Evolutionary conservation across 2,113 vertebrate genomes (phyloP).

Genomic region (Fregetta grallaria): DNA sequence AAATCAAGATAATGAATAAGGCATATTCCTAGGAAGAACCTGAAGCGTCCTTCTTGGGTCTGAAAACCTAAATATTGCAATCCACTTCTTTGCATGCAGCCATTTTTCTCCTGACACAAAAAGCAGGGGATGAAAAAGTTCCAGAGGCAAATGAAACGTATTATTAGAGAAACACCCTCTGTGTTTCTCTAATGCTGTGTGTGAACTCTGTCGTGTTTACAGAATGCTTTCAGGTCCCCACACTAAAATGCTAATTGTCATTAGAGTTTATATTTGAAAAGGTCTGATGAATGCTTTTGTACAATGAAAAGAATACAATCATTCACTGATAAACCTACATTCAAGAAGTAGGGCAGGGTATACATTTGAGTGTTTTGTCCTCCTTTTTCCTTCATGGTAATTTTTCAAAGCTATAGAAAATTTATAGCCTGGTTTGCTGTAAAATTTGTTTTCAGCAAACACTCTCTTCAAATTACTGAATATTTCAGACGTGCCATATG

Average conservation of each 20-base stretch:
- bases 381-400: neutral
- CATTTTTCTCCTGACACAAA: neutral
- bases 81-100: neutral
- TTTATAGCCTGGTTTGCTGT: neutral
- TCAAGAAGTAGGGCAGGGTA: neutral
- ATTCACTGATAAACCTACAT: neutral
- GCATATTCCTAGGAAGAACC: neutral
- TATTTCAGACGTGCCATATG: conserved; percentile 32
- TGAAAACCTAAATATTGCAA: neutral
- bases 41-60: neutral
- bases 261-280: neutral
- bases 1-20: neutral
- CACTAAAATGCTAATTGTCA: neutral
- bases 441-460: conserved; percentile 40
- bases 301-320: neutral
- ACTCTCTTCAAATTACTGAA: neutral
- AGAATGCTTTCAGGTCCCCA: neutral
- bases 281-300: neutral
- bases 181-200: neutral
- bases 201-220: neutral
- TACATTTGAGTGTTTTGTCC: neutral
- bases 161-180: neutral
- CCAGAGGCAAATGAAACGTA: neutral
- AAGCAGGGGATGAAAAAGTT: neutral
- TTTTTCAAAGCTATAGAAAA: conserved; percentile 32